Percentiles rank a stretch among this genome's conserved stretches.
These are phyloP conservation scores for Sandelia bainsii DNA, from an alignment of 2,797 vertebrate species.

Conservation along the genomic window DNA sequence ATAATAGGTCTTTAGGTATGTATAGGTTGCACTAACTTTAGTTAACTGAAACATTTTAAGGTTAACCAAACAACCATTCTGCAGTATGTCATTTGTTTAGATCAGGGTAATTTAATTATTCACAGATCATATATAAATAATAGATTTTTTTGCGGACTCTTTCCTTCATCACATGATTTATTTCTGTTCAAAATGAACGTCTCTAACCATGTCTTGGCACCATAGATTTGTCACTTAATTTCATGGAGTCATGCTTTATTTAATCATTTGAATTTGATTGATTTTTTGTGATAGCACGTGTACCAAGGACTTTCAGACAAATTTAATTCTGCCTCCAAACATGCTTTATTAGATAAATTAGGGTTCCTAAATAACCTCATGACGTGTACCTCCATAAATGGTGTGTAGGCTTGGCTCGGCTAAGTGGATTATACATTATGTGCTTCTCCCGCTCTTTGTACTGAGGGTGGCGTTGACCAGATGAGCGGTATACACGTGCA, in stretches of 20 bases:
- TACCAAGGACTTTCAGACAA: slow-evolving; percentile 64
- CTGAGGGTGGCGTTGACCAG: slow-evolving; percentile 50
- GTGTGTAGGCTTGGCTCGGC: slow-evolving; percentile 63
- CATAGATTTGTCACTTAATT: slow-evolving; percentile 47
- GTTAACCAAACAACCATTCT: not conserved
- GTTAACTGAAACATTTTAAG: not conserved
- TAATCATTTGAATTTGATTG: slow-evolving; percentile 65
- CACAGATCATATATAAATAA: slow-evolving; percentile 33
- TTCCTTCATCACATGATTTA: slow-evolving; percentile 13
- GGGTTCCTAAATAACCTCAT: slow-evolving; percentile 70
- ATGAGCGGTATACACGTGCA: slow-evolving; percentile 47
- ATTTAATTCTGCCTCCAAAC: slow-evolving; percentile 71
- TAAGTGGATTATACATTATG: slow-evolving; percentile 82
- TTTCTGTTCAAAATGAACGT: not conserved
- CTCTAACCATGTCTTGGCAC: slow-evolving; percentile 15
- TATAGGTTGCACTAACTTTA: not conserved
- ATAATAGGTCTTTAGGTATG: not conserved
- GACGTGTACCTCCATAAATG: slow-evolving; percentile 77
- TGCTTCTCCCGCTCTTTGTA: slow-evolving; percentile 66
- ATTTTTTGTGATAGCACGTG: slow-evolving; percentile 54
- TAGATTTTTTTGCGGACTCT: slow-evolving; percentile 26
- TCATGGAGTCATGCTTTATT: slow-evolving; percentile 71
- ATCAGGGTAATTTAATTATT: slow-evolving; percentile 34
- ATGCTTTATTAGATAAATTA: slow-evolving; percentile 78
- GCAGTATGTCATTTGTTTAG: not conserved